Evolutionary conservation across 2,888 invertebrate genomes (phyloP).

Genomic region (Platycnemis pennipes): DNA sequence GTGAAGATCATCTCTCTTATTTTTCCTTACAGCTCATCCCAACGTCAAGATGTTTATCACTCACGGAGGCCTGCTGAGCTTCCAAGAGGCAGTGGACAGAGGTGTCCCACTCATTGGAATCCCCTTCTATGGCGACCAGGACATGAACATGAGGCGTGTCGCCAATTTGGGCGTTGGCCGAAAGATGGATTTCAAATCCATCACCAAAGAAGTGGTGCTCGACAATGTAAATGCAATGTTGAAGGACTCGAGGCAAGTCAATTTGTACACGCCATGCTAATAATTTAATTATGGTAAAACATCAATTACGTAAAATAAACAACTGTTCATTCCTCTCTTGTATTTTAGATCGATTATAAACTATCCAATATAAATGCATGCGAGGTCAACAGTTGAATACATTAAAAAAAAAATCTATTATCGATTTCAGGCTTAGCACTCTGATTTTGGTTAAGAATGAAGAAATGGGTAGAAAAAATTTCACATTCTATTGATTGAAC

Average conservation of each 20-base stretch:
- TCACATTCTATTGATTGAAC: too few species aligned
- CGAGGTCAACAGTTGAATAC: too few species aligned
- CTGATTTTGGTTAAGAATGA: too few species aligned
- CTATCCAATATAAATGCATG: too few species aligned
- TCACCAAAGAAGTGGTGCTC: slow-evolving; percentile 77
- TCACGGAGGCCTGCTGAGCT: slow-evolving; percentile 82
- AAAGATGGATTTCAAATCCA: slow-evolving; percentile 75
- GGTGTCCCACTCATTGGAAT: slow-evolving; percentile 80
- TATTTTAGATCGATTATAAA: too few species aligned
- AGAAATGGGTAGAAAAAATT: too few species aligned
- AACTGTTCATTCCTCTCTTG: too few species aligned
- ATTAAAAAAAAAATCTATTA: too few species aligned
- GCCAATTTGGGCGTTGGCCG: slow-evolving; percentile 80
- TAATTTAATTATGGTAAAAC: too few species aligned
- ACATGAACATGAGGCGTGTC: slow-evolving; percentile 81
- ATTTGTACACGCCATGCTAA: too few species aligned
- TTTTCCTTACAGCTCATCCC: slow-evolving; percentile 78
- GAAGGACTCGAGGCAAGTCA: slow-evolving; percentile 79
- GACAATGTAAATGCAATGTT: slow-evolving; percentile 79
- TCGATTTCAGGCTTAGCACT: too few species aligned
- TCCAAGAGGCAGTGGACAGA: slow-evolving; percentile 81
- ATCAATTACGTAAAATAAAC: too few species aligned
- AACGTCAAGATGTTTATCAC: slow-evolving; percentile 82
- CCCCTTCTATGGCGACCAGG: slow-evolving; percentile 81
- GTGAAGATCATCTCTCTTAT: not conserved